Conservation (phyloP, 2,888 invertebrate species). For the Sabatieria punctata region DNA sequence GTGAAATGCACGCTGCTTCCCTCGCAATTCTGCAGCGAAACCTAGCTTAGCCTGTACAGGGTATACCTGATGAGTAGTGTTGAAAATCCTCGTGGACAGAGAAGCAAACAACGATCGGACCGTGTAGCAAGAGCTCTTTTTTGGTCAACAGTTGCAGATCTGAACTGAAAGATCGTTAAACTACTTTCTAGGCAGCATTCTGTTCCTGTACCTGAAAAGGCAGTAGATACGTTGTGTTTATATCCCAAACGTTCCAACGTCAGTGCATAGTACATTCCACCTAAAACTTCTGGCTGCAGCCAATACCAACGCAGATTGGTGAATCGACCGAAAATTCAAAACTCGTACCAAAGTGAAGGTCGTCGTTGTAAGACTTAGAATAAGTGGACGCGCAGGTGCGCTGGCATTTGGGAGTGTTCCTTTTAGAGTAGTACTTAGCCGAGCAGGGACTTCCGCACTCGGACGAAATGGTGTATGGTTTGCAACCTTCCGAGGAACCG, state of each 20-base stretch:
- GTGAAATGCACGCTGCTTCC: too few relatives aligned
- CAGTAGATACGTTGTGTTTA: too few relatives aligned
- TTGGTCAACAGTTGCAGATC: too few relatives aligned
- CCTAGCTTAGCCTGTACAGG: too few relatives aligned
- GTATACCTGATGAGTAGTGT: conserved; percentile 17
- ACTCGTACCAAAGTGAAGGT: conserved; percentile 6
- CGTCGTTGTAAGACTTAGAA: conserved; percentile 10
- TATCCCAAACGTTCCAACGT: too few relatives aligned
- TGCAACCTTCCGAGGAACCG: conserved; percentile 15
- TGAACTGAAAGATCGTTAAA: too few relatives aligned
- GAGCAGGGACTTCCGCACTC: conserved; percentile 14
- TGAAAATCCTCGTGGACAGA: conserved; percentile 19
- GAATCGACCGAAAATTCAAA: not conserved
- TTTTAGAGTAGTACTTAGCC: not conserved
- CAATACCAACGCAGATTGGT: too few relatives aligned
- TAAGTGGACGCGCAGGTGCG: conserved; percentile 12
- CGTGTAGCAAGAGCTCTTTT: conserved; percentile 15
- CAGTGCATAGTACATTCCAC: too few relatives aligned
- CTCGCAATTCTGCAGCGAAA: too few relatives aligned
- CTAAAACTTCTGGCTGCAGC: too few relatives aligned
- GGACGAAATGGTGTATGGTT: conserved; percentile 12
- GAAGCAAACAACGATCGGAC: conserved; percentile 19
- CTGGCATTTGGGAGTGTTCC: conserved; percentile 7
- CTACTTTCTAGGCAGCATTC: too few relatives aligned
- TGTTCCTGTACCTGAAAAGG: too few relatives aligned